Percentiles rank a stretch among this genome's conserved stretches.
These are phyloP conservation scores for Potamarius usumacintae DNA, from an alignment of 2,113 vertebrate genomes.

Conservation along the genomic window DNA sequence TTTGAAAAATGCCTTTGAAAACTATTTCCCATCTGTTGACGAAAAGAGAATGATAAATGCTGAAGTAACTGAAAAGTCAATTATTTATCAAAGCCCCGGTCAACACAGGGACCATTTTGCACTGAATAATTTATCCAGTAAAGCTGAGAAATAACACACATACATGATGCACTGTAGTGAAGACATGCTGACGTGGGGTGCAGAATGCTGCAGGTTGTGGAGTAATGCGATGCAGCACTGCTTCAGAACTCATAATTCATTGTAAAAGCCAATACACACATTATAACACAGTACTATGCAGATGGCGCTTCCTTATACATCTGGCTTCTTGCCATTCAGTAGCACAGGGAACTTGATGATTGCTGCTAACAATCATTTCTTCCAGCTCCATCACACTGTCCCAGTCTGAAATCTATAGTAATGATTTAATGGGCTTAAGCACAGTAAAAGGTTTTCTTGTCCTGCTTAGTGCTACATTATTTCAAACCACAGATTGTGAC, in stretches of 20 bases:
- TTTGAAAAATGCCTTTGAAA: not conserved
- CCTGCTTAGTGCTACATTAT: conserved; percentile 6
- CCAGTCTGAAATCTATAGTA: conserved; percentile 9
- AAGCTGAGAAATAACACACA: not conserved
- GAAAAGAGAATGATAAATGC: conserved; percentile 30
- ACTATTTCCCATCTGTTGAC: not conserved
- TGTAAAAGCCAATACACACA: not conserved
- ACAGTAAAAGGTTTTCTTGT: conserved; percentile 6
- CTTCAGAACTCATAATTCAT: conserved; percentile 9
- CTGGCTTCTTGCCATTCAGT: not conserved
- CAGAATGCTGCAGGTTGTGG: not conserved
- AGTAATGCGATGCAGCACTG: not conserved
- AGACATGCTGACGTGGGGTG: not conserved
- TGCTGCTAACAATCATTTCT: conserved; percentile 23
- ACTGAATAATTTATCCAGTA: conserved; percentile 51
- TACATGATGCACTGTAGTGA: not conserved
- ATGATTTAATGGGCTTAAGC: conserved; percentile 12
- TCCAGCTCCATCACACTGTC: not conserved
- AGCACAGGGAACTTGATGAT: conserved; percentile 19
- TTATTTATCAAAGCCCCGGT: conserved; percentile 54
- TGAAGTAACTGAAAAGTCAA: conserved; percentile 42
- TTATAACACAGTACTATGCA: not conserved
- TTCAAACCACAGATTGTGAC: not conserved
- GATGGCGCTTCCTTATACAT: not conserved
- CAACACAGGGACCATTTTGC: conserved; percentile 20